Conservation (phyloP, 1,140 invertebrate genomes). For the Drosophila neocordata region DNA sequence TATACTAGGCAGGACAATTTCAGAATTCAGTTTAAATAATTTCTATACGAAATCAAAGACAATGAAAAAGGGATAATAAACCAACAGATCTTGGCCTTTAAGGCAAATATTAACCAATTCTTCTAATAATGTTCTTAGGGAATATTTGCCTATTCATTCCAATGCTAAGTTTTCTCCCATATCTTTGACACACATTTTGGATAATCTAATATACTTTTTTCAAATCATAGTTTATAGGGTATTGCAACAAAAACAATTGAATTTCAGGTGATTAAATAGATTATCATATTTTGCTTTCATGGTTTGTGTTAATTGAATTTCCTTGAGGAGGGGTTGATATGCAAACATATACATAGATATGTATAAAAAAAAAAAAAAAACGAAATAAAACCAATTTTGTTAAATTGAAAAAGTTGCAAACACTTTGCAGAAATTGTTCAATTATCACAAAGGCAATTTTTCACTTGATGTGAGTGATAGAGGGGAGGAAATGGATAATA, state of each 20-base stretch:
- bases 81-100: too few relatives aligned
- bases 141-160: too few relatives aligned
- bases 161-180: too few relatives aligned
- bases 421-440: constrained; percentile 13
- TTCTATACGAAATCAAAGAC: too few relatives aligned
- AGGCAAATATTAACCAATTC: too few relatives aligned
- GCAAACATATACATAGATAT: too few relatives aligned
- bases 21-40: too few relatives aligned
- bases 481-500: constrained; percentile 38
- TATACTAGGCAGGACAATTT: too few relatives aligned
- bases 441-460: constrained; percentile 6
- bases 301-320: constrained; percentile 9
- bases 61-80: too few relatives aligned
- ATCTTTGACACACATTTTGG: too few relatives aligned
- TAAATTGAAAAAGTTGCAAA: constrained; percentile 47
- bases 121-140: too few relatives aligned
- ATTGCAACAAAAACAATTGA: not conserved
- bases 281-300: constrained; percentile 3
- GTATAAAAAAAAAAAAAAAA: too few relatives aligned
- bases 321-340: not conserved
- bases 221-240: not conserved
- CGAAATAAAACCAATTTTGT: constrained; percentile 3
- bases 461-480: not conserved
- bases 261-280: not conserved
- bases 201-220: not conserved